Percentiles rank a stretch among this genome's conserved stretches.
These are phyloP conservation scores for Acholoe squamosa DNA, from an alignment of 2,888 invertebrate species.

Conservation along the genomic window DNA sequence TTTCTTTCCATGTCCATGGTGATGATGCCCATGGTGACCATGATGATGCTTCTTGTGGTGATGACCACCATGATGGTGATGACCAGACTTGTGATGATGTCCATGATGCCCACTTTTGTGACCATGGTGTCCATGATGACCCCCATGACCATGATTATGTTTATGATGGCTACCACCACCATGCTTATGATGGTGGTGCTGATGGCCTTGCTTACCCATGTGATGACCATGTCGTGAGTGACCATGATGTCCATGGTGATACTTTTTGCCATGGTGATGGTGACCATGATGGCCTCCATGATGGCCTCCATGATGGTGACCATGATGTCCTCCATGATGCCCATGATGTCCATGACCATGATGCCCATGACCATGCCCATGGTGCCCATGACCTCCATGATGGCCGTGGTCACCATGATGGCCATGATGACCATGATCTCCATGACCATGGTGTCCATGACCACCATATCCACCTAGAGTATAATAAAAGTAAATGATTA, in stretches of 20 bases:
- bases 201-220: not conserved
- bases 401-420: not conserved
- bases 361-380: conserved; percentile 10
- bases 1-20: conserved; percentile 26
- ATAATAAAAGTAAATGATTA: no score
- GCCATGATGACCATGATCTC: not conserved
- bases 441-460: conserved; percentile 31
- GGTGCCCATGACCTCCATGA: conserved; percentile 16
- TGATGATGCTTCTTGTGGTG: not conserved
- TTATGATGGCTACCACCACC: not conserved
- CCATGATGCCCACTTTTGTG: conserved; percentile 12
- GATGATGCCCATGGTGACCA: not conserved
- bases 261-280: not conserved
- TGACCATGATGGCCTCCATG: conserved; percentile 39
- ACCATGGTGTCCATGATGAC: conserved; percentile 11
- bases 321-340: conserved; percentile 22
- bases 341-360: conserved; percentile 1
- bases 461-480: not conserved
- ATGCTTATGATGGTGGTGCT: conserved; percentile 35
- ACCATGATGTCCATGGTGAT: conserved; percentile 40
- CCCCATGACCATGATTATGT: conserved; percentile 11
- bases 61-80: conserved; percentile 6
- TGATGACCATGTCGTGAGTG: not conserved
- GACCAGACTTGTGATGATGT: not conserved
- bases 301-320: not conserved